Percentiles rank a stretch among this genome's conserved stretches.
phyloP scores from a whole-genome alignment of 2,797 vertebrate genomes.

The Hypotaenidia philippensis region DNA sequence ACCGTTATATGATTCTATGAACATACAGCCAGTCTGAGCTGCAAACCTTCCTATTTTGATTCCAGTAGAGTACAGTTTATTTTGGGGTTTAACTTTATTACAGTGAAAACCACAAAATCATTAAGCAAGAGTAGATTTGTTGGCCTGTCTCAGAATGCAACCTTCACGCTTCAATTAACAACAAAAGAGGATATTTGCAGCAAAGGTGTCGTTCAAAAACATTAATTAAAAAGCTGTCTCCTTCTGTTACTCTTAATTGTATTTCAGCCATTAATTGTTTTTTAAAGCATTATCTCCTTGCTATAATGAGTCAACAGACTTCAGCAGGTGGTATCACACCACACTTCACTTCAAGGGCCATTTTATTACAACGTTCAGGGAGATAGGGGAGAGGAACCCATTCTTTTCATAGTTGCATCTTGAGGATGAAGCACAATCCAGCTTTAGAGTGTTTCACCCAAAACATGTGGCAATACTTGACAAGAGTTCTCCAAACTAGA shows the following conservation, averaged over 20 bases:
- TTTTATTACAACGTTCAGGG: not conserved
- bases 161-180: not conserved
- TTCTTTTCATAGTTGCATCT: not conserved
- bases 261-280: not conserved
- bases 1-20: too few species aligned
- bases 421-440: not conserved
- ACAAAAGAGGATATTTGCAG: not conserved
- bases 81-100: not conserved
- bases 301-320: not conserved
- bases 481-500: not conserved
- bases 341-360: not conserved
- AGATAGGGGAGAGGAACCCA: not conserved
- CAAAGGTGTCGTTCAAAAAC: slow-evolving; percentile 18
- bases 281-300: not conserved
- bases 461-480: not conserved
- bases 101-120: not conserved
- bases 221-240: not conserved
- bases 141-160: not conserved
- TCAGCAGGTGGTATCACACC: not conserved
- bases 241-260: not conserved
- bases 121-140: not conserved
- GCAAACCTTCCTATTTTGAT: not conserved
- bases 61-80: not conserved
- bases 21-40: not conserved
- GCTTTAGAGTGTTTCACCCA: not conserved